Conservation (phyloP, 2,888 invertebrate genomes). For the Apantesis nais region DNA sequence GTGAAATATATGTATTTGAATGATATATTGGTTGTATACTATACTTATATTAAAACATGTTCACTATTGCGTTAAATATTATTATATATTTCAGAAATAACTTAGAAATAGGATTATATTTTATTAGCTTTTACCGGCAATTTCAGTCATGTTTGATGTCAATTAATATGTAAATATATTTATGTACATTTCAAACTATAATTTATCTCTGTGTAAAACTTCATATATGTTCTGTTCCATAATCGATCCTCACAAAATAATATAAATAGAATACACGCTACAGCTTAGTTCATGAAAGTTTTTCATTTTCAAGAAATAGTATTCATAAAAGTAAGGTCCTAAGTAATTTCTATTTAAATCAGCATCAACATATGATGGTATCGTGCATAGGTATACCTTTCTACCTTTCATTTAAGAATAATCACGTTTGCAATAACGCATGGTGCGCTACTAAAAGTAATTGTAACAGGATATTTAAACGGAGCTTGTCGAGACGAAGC, state of each 20-base stretch:
- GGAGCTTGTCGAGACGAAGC: conserved; percentile 45
- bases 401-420: not conserved
- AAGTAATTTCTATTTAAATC: not conserved
- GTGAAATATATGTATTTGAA: conserved; percentile 4
- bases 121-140: not conserved
- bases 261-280: too few species aligned
- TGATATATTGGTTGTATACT: not conserved
- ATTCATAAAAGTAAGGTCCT: not conserved
- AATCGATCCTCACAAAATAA: too few species aligned
- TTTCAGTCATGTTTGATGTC: too few species aligned
- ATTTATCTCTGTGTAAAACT: too few species aligned
- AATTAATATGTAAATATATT: too few species aligned
- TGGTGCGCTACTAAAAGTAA: conserved; percentile 48
- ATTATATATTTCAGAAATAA: not conserved
- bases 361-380: not conserved
- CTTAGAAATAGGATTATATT: not conserved
- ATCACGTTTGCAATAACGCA: conserved; percentile 22
- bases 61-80: not conserved
- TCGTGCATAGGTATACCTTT: not conserved
- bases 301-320: not conserved
- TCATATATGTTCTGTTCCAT: too few species aligned
- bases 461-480: conserved; percentile 50
- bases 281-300: not conserved
- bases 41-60: not conserved
- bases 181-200: too few species aligned